These are phyloP conservation scores for Drosophila multiciliata DNA, from an alignment of 2,888 invertebrate species.

Conservation along the genomic window DNA sequence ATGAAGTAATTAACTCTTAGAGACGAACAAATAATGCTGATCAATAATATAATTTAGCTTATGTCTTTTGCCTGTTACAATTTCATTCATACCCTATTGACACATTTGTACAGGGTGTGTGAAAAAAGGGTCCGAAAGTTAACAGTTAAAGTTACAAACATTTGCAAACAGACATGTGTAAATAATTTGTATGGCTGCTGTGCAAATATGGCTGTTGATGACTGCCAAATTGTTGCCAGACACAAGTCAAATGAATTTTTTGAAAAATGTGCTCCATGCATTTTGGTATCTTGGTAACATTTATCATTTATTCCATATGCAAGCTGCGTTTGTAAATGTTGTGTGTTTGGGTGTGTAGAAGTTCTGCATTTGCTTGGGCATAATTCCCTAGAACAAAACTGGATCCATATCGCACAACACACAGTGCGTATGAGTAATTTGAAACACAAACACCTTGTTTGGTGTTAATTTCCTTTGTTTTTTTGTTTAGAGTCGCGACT, in stretches of 20 bases:
- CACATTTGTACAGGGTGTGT: background rate
- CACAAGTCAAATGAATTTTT: constrained; percentile 14
- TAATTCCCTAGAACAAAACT: constrained; percentile 37
- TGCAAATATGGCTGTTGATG: constrained; percentile 24
- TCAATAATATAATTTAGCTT: background rate
- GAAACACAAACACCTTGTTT: constrained; percentile 30
- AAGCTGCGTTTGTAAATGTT: constrained; percentile 9
- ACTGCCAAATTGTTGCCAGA: constrained; percentile 29
- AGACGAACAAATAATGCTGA: background rate
- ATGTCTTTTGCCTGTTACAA: background rate
- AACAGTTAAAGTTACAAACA: constrained; percentile 5
- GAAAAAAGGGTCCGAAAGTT: background rate
- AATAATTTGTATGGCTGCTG: constrained; percentile 15
- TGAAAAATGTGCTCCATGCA: constrained; percentile 7
- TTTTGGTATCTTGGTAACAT: constrained; percentile 5
- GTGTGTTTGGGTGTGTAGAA: constrained; percentile 4
- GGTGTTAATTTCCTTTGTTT: constrained; percentile 58
- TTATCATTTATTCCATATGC: background rate
- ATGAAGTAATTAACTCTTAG: background rate
- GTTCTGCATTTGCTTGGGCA: constrained; percentile 27
- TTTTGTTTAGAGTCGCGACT: constrained; percentile 15
- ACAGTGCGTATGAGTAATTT: constrained; percentile 72
- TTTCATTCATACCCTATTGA: background rate
- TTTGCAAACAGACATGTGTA: constrained; percentile 1
- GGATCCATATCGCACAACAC: constrained; percentile 19